A percentile compares a stretch with the other conserved stretches of the same genome.
Evolutionary conservation across 2,888 invertebrate genomes (phyloP).

Genomic region (Pilophorus perplexus): DNA sequence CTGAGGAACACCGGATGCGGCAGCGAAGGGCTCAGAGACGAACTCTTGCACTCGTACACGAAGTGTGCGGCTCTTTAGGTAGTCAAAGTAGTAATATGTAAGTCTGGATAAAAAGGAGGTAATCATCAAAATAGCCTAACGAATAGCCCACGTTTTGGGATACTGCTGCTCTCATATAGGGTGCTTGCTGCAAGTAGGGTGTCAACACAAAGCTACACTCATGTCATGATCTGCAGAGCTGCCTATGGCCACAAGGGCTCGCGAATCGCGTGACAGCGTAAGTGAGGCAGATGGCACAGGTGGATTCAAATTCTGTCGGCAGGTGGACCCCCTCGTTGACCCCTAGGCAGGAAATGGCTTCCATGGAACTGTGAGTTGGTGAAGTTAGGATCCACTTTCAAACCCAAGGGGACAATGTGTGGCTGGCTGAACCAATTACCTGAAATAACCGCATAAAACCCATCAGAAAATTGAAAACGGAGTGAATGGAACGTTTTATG

Average conservation of each 20-base stretch:
- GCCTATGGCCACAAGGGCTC: conserved; percentile 2
- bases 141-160: too few species aligned
- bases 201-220: too few species aligned
- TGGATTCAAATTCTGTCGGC: background rate
- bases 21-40: too few species aligned
- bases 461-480: conserved; percentile 1
- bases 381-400: background rate
- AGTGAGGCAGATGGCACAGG: conserved; percentile 2
- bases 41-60: too few species aligned
- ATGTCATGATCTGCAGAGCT: conserved; percentile 2
- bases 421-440: conserved; percentile 3
- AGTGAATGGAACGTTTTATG: conserved; percentile 1
- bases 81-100: too few species aligned
- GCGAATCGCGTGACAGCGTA: conserved; percentile 1
- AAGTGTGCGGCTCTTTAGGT: too few species aligned
- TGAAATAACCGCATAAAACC: background rate
- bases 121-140: too few species aligned
- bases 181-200: too few species aligned
- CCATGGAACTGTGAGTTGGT: background rate
- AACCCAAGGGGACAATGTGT: conserved; percentile 1
- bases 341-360: conserved; percentile 1
- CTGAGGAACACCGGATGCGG: too few species aligned
- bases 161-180: too few species aligned
- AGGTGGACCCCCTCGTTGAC: background rate
- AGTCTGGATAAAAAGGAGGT: too few species aligned